Percentiles rank a stretch among this genome's conserved stretches.
Evolutionary conservation across 2,113 vertebrate genomes (phyloP).

Genomic region (Amphiprion ocellaris): DNA sequence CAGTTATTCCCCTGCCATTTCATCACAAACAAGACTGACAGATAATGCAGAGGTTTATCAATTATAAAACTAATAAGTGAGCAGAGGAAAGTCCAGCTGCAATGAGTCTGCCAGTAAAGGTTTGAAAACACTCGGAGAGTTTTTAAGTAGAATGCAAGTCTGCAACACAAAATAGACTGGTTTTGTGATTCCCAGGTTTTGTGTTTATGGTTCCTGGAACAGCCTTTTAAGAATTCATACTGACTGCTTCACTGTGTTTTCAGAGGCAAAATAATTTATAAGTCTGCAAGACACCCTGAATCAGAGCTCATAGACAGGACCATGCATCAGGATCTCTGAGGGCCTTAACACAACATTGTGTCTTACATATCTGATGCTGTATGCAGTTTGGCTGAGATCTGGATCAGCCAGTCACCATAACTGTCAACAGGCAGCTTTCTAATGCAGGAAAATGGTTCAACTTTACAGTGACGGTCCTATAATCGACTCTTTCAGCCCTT

Average conservation of each 20-base stretch:
- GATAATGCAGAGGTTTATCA: slow-evolving; percentile 17
- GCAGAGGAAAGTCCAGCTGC: neutral
- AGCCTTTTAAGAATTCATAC: slow-evolving; percentile 12
- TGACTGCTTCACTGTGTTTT: slow-evolving; percentile 22
- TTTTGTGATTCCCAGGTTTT: slow-evolving; percentile 16
- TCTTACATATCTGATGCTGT: slow-evolving; percentile 13
- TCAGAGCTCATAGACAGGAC: slow-evolving; percentile 8
- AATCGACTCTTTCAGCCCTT: too few species aligned
- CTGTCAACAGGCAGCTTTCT: neutral
- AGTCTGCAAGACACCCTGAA: slow-evolving; percentile 17
- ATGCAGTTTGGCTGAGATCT: slow-evolving; percentile 1
- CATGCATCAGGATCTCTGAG: slow-evolving; percentile 44
- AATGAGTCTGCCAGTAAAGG: slow-evolving; percentile 26
- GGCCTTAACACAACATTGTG: slow-evolving; percentile 22
- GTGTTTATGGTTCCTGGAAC: slow-evolving; percentile 11
- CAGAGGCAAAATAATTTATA: slow-evolving; percentile 37
- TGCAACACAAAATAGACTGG: neutral
- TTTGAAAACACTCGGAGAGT: slow-evolving; percentile 4
- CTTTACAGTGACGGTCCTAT: too few species aligned
- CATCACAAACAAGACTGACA: slow-evolving; percentile 18
- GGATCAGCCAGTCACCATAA: neutral
- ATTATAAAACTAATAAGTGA: slow-evolving; percentile 17
- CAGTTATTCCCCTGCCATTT: neutral
- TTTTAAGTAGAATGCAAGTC: slow-evolving; percentile 11
- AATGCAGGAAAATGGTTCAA: too few species aligned